Evolutionary conservation across 2,888 invertebrate species (phyloP), one percentile per base, ranked within the genome.

Genomic region (Dicycla oo): DNA sequence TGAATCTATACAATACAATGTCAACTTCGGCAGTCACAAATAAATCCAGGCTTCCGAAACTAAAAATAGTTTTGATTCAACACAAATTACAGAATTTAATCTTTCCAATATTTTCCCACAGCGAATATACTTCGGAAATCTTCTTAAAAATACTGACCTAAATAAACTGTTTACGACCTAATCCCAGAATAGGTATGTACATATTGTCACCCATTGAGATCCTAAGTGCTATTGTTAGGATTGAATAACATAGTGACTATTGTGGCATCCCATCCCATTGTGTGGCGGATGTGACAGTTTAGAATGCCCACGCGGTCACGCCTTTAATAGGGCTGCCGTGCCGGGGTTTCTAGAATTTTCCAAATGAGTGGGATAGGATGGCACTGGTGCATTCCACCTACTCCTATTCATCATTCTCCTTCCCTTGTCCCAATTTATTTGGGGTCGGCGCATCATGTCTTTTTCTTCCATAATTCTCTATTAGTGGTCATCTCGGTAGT

Each of bases 261-360:
- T 68, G 74, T 75, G 26, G 69, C 47, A 64, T 67, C 74, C 62
- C 47, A 64, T 67, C 74, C 62, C 71, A 78, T 81, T 86, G 86
- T 81, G 63, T 26, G 63, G 38, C 82, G 86, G 86, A 86, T 69
- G 80, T 62, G 8, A 61, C 64, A 81, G 83, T 75, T 85, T 85
- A 78, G 69, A 78, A 80, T 73, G 53, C 62, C 68, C 72, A 71
- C 83, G 61, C 71, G 53, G 60, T 65, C 72, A 71, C 83, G 61
- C 71, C 81, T 68, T 26, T 61, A 61, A 26, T 67, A 74, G 68
- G 63, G 73, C 43, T 69, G 4, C 34, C 34, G 34, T 0, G 1
- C 5, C n/a, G 40, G 30, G 6, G 2, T 64, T 68, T 57, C 61
- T 38, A 53, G 72, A 72, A 38, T 15, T 30, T 67, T 62, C 34